Conservation (phyloP, 2,797 vertebrate species). For the Macrochelys suwanniensis region DNA sequence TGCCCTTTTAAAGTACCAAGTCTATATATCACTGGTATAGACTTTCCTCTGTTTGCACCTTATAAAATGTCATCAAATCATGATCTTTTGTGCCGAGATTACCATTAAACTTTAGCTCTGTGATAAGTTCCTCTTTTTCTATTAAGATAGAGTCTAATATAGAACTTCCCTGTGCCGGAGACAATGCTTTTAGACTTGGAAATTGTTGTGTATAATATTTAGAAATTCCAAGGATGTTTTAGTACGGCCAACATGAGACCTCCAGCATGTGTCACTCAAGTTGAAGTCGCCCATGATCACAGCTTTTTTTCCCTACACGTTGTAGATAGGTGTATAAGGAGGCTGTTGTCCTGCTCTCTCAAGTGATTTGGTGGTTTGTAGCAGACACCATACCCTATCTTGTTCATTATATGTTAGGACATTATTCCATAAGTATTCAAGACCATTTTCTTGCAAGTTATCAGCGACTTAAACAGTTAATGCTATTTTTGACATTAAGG, state of each 20-base stretch:
- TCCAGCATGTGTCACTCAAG: background rate
- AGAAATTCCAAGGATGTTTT: background rate
- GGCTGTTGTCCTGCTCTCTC: background rate
- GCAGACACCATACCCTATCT: background rate
- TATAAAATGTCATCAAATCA: background rate
- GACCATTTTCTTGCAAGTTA: background rate
- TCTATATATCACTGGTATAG: background rate
- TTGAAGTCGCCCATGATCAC: background rate
- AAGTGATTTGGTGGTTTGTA: background rate
- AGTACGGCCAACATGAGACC: background rate
- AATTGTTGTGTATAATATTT: background rate
- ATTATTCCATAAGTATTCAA: background rate
- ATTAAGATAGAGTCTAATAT: background rate
- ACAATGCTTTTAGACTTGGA: background rate
- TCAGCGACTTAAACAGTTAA: background rate
- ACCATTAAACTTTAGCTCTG: background rate
- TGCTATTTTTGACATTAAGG: background rate
- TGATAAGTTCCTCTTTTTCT: background rate
- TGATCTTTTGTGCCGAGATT: background rate
- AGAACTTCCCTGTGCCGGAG: background rate
- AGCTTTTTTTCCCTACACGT: background rate
- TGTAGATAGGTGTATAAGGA: background rate
- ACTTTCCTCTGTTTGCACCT: background rate
- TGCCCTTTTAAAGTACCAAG: background rate
- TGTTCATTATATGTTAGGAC: background rate